Conservation (phyloP, 2,888 invertebrate species). For the Allolobophora icterica region DNA sequence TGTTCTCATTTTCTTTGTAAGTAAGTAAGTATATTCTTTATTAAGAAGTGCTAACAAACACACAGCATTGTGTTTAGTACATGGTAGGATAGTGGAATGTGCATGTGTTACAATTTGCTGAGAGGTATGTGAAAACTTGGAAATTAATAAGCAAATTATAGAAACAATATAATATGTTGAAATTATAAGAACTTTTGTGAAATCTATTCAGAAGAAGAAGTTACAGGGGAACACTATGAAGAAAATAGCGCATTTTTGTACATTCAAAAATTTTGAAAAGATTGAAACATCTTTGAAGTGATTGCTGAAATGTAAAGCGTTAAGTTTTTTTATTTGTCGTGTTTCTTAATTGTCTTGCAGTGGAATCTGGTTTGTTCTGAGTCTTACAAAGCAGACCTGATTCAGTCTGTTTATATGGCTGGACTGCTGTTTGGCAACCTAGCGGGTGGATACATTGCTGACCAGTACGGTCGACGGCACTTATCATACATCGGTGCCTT, state of each 20-base stretch:
- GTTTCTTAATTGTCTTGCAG: conserved; percentile 38
- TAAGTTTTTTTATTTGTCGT: neutral
- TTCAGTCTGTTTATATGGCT: conserved; percentile 49
- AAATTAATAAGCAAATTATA: too few relatives aligned
- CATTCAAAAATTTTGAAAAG: too few relatives aligned
- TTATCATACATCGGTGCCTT: conserved; percentile 40
- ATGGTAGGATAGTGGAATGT: too few relatives aligned
- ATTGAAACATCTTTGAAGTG: neutral
- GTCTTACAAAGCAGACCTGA: conserved; percentile 45
- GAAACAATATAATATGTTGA: too few relatives aligned
- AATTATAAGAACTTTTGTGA: too few relatives aligned
- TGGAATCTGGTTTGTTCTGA: conserved; percentile 49
- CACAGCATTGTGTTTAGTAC: too few relatives aligned
- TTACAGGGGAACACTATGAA: neutral
- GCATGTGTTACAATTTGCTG: too few relatives aligned
- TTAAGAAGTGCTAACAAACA: too few relatives aligned
- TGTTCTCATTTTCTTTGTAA: too few relatives aligned
- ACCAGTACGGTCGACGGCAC: conserved; percentile 45
- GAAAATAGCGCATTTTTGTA: neutral
- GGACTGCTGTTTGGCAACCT: conserved; percentile 48
- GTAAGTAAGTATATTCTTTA: too few relatives aligned
- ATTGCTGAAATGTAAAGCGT: neutral
- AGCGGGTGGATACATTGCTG: conserved; percentile 47
- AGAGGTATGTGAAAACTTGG: too few relatives aligned
- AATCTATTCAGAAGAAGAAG: too few relatives aligned